Conservation (phyloP, 2,888 invertebrate species). For the Apoda limacodes region DNA sequence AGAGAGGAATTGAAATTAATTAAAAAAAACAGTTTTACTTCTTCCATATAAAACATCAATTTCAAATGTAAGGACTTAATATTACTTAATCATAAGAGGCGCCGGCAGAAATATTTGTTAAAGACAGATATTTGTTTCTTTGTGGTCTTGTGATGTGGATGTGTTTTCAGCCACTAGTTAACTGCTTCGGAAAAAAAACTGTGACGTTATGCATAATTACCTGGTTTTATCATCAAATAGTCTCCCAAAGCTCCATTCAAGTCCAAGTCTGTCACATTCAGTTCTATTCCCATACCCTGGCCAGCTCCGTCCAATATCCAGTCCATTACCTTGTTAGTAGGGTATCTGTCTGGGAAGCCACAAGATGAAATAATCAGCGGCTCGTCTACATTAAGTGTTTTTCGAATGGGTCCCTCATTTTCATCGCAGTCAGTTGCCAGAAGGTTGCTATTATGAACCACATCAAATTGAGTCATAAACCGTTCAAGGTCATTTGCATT, state of each 20-base stretch:
- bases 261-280: conserved; percentile 47
- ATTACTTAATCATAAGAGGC: no score
- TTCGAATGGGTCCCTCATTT: conserved; percentile 26
- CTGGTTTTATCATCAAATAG: conserved; percentile 54
- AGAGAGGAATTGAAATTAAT: no score
- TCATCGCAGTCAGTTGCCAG: conserved; percentile 24
- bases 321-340: conserved; percentile 37
- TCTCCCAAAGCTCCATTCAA: conserved; percentile 44
- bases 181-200: conserved; percentile 3
- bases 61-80: no score
- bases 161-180: no score
- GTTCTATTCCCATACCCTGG: conserved; percentile 48
- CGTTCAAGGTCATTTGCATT: no score
- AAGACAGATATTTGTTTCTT: no score
- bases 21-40: no score
- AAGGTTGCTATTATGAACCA: conserved; percentile 18
- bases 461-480: background rate
- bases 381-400: conserved; percentile 30
- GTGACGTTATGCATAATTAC: conserved; percentile 25
- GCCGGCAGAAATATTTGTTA: no score
- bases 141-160: no score
- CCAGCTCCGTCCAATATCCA: conserved; percentile 51
- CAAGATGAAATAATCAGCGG: conserved; percentile 37
- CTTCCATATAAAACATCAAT: no score
- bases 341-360: conserved; percentile 38